Percentiles rank a stretch among this genome's conserved stretches.
phyloP scores from a whole-genome alignment of 2,888 invertebrate species.

The Myopa testacea region DNA sequence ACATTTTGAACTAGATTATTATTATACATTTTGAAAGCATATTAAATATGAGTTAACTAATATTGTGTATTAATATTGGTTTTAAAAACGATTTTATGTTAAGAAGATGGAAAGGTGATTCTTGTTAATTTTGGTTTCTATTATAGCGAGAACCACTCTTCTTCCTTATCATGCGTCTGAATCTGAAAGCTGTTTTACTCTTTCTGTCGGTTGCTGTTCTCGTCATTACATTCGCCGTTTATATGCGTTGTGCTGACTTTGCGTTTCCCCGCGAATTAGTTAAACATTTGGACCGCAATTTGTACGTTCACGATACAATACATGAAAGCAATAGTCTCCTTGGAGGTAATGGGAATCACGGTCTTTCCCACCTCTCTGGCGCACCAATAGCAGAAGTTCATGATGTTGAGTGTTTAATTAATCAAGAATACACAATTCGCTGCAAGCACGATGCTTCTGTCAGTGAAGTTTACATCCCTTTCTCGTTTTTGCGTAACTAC shows the following conservation, averaged over 20 bases:
- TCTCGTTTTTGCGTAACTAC: conserved; percentile 91
- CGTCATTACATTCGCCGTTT: conserved; percentile 78
- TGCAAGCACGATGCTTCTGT: conserved; percentile 82
- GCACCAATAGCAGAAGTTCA: conserved; percentile 56
- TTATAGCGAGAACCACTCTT: conserved; percentile 64
- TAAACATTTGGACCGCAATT: conserved; percentile 58
- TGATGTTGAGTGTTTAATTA: conserved; percentile 88
- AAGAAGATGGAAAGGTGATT: too few species aligned
- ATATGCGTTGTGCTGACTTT: conserved; percentile 81
- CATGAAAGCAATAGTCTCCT: conserved; percentile 42
- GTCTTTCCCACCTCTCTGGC: neutral
- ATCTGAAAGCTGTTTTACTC: conserved; percentile 80
- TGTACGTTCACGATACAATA: conserved; percentile 46
- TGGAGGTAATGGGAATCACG: neutral
- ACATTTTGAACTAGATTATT: too few species aligned
- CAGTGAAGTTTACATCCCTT: conserved; percentile 88
- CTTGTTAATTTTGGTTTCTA: conserved; percentile 10
- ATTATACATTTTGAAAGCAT: too few species aligned
- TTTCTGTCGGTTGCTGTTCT: conserved; percentile 75
- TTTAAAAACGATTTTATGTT: too few species aligned
- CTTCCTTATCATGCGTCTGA: conserved; percentile 80
- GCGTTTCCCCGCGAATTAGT: conserved; percentile 62
- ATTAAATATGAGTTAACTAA: too few species aligned
- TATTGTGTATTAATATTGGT: too few species aligned
- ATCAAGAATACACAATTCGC: conserved; percentile 84